Evolutionary conservation across 2,797 vertebrate genomes (phyloP).

Genomic region (Sebastes trivittatus): DNA sequence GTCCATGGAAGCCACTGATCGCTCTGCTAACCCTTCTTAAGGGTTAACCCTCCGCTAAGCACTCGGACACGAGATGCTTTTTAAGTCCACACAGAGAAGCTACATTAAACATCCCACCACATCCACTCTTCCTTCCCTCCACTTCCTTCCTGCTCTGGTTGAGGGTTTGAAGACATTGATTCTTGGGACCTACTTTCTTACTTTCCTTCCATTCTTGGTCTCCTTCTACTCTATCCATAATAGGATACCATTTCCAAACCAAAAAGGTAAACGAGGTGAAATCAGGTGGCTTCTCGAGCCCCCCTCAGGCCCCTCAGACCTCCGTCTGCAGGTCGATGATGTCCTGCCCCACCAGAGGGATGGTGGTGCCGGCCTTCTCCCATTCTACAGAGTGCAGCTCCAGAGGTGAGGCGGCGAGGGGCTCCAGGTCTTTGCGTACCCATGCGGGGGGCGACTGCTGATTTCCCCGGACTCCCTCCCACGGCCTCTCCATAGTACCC

Average conservation of each 20-base stretch:
- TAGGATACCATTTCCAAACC: conserved; percentile 68
- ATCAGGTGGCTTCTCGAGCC: conserved; percentile 75
- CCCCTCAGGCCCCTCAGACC: conserved; percentile 88
- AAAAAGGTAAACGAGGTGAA: conserved; percentile 80
- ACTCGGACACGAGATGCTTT: conserved; percentile 61
- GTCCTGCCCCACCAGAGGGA: conserved; percentile 98
- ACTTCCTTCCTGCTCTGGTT: conserved; percentile 45
- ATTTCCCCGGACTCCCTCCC: conserved; percentile 95
- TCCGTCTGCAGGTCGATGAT: conserved; percentile 99
- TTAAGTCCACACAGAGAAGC: conserved; percentile 72
- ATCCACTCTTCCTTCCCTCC: conserved; percentile 22
- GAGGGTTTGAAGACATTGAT: conserved; percentile 81
- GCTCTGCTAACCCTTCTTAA: conserved; percentile 35
- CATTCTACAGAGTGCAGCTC: conserved; percentile 96
- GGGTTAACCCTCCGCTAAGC: conserved; percentile 31
- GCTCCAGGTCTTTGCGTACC: conserved; percentile 96
- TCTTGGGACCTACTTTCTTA: conserved; percentile 71
- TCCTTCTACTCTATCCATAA: conserved; percentile 54
- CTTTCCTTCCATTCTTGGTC: conserved; percentile 51
- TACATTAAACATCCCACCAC: conserved; percentile 62
- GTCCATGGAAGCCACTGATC: conserved; percentile 55
- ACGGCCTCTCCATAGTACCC: conserved; percentile 92
- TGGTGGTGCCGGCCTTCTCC: conserved; percentile 94
- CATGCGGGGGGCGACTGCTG: conserved; percentile 93
- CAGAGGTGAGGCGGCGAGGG: conserved; percentile 89